A percentile compares a stretch with the other conserved stretches of the same genome.
These are phyloP conservation scores for Tauraco hartlaubi DNA, from an alignment of 2,797 vertebrate species.

Conservation along the genomic window DNA sequence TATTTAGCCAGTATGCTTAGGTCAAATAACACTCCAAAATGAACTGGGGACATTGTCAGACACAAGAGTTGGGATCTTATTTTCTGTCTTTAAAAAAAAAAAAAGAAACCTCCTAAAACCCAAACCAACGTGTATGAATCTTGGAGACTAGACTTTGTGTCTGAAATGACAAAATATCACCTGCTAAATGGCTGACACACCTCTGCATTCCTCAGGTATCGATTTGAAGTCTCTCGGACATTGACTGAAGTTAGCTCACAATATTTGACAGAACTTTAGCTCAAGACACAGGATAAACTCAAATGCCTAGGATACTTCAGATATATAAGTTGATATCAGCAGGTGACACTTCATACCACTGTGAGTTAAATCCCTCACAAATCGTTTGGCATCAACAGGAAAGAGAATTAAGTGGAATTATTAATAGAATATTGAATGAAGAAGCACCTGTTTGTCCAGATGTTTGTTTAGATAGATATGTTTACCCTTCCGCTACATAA, in stretches of 20 bases:
- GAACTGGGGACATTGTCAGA: neutral
- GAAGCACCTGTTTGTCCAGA: slow-evolving; percentile 43
- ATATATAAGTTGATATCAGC: neutral
- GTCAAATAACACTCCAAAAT: neutral
- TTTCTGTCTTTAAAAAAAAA: neutral
- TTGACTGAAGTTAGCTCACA: neutral
- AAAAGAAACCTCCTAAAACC: no score
- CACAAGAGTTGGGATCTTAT: neutral
- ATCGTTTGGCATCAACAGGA: neutral
- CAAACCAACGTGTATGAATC: no score
- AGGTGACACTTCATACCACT: slow-evolving; percentile 18
- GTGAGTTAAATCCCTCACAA: slow-evolving; percentile 56
- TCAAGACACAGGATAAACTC: neutral
- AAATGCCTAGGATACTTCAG: neutral
- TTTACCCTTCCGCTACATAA: neutral
- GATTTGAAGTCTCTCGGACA: neutral
- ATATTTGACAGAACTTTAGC: neutral
- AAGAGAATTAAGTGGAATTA: slow-evolving; percentile 5
- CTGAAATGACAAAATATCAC: neutral
- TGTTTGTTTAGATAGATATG: slow-evolving; percentile 9
- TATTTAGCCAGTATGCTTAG: neutral
- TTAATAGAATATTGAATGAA: slow-evolving; percentile 28
- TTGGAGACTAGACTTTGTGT: neutral
- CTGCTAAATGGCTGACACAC: neutral
- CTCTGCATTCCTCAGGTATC: neutral